Evolutionary conservation across 1,140 invertebrate genomes (phyloP).

Genomic region (Leguminivora glycinivorella): DNA sequence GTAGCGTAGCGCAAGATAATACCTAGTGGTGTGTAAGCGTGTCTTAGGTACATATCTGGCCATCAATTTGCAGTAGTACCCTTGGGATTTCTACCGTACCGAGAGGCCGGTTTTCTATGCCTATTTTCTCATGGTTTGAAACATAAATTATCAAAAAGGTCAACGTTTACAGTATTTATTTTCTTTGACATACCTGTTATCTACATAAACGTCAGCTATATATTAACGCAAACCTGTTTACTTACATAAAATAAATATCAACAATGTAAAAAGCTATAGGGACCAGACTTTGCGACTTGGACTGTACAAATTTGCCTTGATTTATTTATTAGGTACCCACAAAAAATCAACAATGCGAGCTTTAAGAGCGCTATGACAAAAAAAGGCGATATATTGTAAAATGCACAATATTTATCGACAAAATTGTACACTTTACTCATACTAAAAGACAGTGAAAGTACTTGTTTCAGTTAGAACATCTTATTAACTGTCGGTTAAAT

Average conservation of each 20-base stretch:
- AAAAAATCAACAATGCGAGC: constrained; percentile 72
- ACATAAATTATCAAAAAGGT: constrained; percentile 14
- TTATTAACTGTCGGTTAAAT: no score
- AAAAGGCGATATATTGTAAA: no score
- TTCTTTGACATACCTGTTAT: constrained; percentile 22
- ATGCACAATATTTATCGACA: no score
- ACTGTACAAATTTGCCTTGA: constrained; percentile 68
- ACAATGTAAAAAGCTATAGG: constrained; percentile 53
- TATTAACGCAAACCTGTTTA: constrained; percentile 20
- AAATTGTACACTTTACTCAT: no score
- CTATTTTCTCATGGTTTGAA: constrained; percentile 38
- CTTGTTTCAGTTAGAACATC: no score
- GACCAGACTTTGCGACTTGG: constrained; percentile 43
- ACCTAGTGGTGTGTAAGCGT: no score
- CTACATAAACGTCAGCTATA: constrained; percentile 35
- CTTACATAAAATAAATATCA: constrained; percentile 38
- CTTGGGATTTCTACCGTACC: not conserved
- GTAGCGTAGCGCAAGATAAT: no score
- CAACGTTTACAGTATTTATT: constrained; percentile 8
- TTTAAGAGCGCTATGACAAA: no score
- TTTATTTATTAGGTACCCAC: constrained; percentile 71
- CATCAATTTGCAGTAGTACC: constrained; percentile 16
- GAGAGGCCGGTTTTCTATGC: not conserved
- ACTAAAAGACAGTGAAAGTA: no score
- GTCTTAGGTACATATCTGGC: not conserved